Base-by-base conservation (phyloP, 2,888 invertebrate species). In the Anthophora plumipes region DNA sequence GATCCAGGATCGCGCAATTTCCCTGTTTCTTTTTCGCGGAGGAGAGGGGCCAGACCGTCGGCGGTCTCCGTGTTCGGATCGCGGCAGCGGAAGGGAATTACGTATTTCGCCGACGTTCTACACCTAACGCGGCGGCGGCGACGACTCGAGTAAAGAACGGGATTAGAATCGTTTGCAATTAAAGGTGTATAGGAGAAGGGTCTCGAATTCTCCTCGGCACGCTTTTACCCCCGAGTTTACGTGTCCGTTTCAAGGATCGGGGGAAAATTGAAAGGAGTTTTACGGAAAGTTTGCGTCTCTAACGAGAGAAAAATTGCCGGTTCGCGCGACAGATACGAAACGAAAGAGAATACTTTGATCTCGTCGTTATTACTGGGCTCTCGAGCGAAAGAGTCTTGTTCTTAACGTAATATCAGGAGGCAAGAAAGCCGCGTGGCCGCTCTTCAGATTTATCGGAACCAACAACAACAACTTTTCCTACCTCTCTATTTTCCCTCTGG, bases 231-330 rank as follows among this genome's bases (percentile, higher is more conserved):
- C 90, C 89, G 31, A 1, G 83, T 85, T 90, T 92, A 91, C 92
- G 92, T 91, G 92, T 92, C 91, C 92, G 89, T 90, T 91, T 91
- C 90, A 85, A 88, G 89, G 89, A 91, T 91, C 87, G 88, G 89
- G 90, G 90, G 89, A 90, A 92, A 92, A 92, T 92, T 91, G 90
- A 91, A 91, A 92, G 90, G 89, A 91, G 90, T 90, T 91, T 87
- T 77, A 69, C 80, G 79, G 78, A 90, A 91, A 90, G 69, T 87
- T 90, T 90, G 80, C 78, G 3, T 55, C 50, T 41, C 31, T 46
- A 64, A 59, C 46, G 37, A 60, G 43, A 46, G 43, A 41, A 61
- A 61, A 76, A 74, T 68, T 52, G 41, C 43, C 17, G 31, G 3
- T 6, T 41, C 54, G 54, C 31, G 37, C 25, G 66, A 25, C 31